phyloP scores from a whole-genome alignment of 1,140 invertebrate species.

The Aphaenogaster floridana region DNA sequence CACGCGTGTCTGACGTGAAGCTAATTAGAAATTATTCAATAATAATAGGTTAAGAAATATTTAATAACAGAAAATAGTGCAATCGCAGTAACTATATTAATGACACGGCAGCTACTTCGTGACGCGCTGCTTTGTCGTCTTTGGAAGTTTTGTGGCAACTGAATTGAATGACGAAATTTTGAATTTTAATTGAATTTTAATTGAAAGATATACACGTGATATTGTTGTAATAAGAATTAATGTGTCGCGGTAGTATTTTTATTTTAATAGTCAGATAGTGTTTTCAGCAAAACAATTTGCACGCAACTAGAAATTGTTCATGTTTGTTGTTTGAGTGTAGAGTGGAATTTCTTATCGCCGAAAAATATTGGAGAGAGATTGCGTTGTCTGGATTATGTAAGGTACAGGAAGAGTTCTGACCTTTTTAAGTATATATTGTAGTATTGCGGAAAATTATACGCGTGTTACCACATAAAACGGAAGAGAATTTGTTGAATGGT shows the following conservation, averaged over 20 bases:
- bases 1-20: background rate
- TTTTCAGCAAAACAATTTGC: background rate
- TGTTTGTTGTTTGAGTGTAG: background rate
- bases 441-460: background rate
- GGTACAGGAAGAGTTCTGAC: background rate
- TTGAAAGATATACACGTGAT: background rate
- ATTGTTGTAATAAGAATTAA: background rate
- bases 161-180: slow-evolving; percentile 8
- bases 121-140: too few species aligned
- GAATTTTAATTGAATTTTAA: background rate
- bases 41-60: background rate
- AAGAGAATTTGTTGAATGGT: slow-evolving; percentile 3
- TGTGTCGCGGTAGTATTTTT: background rate
- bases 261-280: background rate
- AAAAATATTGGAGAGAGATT: background rate
- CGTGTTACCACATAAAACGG: background rate
- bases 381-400: background rate
- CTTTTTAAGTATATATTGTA: background rate
- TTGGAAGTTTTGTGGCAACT: background rate
- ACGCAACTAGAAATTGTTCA: background rate
- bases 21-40: slow-evolving; percentile 30
- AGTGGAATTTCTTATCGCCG: background rate
- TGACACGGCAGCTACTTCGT: background rate
- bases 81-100: background rate
- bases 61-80: background rate